Percentiles rank a stretch among this genome's conserved stretches.
Evolutionary conservation across 2,888 invertebrate genomes (phyloP).

Genomic region (Sycophila texana): DNA sequence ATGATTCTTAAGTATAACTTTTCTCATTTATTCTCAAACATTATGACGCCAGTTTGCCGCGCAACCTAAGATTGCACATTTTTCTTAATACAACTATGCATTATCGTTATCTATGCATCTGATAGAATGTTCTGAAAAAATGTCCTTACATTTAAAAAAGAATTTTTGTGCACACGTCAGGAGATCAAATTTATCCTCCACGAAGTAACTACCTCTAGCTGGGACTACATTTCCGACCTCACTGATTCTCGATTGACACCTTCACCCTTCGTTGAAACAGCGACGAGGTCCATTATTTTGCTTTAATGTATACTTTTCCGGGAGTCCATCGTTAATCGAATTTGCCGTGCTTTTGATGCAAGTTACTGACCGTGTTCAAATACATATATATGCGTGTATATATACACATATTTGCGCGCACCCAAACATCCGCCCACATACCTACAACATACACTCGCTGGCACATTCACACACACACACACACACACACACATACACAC

Average conservation of each 20-base stretch:
- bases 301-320: constrained; percentile 2
- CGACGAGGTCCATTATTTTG: neutral
- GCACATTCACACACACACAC: neutral
- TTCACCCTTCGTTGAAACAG: neutral
- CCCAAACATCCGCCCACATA: neutral
- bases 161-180: neutral
- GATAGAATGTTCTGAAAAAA: too few species aligned
- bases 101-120: too few species aligned
- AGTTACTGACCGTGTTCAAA: neutral
- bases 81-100: neutral
- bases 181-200: neutral
- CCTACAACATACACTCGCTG: neutral
- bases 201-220: neutral
- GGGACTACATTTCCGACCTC: too few species aligned
- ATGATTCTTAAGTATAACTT: neutral
- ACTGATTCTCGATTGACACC: too few species aligned
- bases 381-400: too few species aligned
- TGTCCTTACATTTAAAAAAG: too few species aligned
- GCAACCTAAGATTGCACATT: neutral
- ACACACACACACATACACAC: neutral
- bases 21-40: neutral
- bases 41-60: neutral
- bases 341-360: neutral
- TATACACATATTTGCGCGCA: too few species aligned
- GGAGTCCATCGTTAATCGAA: constrained; percentile 16